Base-by-base conservation (phyloP, 2,113 vertebrate species). In the Orientallactaga bullata region DNA sequence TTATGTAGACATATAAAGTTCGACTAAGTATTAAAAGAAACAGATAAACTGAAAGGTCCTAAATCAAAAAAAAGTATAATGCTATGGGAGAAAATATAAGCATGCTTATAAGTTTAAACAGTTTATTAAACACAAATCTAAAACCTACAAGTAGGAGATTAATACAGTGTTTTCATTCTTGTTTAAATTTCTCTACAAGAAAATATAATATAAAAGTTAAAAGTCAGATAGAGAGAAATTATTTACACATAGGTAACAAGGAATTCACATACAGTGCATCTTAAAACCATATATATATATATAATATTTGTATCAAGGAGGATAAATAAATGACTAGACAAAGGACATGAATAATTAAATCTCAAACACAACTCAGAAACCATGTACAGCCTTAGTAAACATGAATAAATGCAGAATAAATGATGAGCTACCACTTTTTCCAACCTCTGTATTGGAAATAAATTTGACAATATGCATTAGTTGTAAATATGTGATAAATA, bases 191-290 rank as follows among this genome's bases (percentile, higher is more conserved):
- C 32, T 65, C 1, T 63, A 61, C 24, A 85, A 69, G 12, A 85
- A 51, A 72, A 63, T 51, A 66, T 55, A 42, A 66, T 35, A 68
- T 71, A 79, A 8, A 74, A 71, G n/a, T 89, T 84, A 72, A 80
- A 94, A 81, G 24, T 65, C 77, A 90, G 88, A 58, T 85, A 72
- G 39, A 63, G 2, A 80, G n/a, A 85, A 88, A 88, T 74, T 63
- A 94, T 66, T 79, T 79, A 74, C 3, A 91, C 32, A 82, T 51
- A 95, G 80, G 68, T 87, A 37, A 71, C 39, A 68, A 88, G 73
- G 5, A 93, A 93, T 91, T 93, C n/a, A 78, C 82, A 85, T 51
- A 23, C 13, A 90, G 24, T 63, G 32, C 66, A 68, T 60, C 92
- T 71, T 51, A 35, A 93, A 88, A 7, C 2, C 88, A 5, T n/a